Conservation (phyloP, 1,140 invertebrate genomes). For the Drosophila grimshawi region DNA sequence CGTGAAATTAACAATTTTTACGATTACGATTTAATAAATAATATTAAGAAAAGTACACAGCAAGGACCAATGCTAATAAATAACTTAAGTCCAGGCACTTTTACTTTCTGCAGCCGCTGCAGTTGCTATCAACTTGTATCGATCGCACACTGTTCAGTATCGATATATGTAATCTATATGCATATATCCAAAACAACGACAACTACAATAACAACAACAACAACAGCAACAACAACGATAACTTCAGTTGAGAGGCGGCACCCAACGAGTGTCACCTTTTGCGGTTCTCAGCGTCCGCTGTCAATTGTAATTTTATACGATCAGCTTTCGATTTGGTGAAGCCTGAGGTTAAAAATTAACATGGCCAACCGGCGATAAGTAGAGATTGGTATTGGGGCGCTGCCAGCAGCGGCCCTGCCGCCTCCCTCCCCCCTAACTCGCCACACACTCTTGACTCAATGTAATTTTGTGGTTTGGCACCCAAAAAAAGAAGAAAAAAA, state of each 20-base stretch:
- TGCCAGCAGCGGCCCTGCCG: constrained; percentile 2
- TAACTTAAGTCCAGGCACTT: constrained; percentile 19
- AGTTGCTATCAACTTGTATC: constrained; percentile 27
- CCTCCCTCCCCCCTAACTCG: background rate
- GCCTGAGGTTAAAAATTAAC: constrained; percentile 80
- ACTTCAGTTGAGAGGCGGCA: constrained; percentile 48
- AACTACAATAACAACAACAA: constrained; percentile 12
- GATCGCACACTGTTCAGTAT: constrained; percentile 31
- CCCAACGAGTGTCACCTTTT: constrained; percentile 75
- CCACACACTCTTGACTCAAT: constrained; percentile 43
- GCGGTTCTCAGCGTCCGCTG: constrained; percentile 75
- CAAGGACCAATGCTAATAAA: constrained; percentile 7
- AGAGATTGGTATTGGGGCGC: constrained; percentile 62
- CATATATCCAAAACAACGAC: constrained; percentile 55
- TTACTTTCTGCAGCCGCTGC: constrained; percentile 30
- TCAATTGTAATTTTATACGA: constrained; percentile 81
- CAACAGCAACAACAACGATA: constrained; percentile 20
- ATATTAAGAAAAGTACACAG: background rate
- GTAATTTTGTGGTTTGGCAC: constrained; percentile 76
- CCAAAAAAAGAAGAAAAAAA: constrained; percentile 36
- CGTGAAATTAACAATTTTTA: background rate
- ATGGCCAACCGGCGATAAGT: constrained; percentile 79
- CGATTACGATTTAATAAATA: no score
- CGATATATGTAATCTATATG: constrained; percentile 65
- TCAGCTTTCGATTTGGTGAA: constrained; percentile 80